Evolutionary conservation across 2,113 vertebrate species (phyloP), one percentile per base, ranked within the genome.

Genomic region (Polypterus bichir): DNA sequence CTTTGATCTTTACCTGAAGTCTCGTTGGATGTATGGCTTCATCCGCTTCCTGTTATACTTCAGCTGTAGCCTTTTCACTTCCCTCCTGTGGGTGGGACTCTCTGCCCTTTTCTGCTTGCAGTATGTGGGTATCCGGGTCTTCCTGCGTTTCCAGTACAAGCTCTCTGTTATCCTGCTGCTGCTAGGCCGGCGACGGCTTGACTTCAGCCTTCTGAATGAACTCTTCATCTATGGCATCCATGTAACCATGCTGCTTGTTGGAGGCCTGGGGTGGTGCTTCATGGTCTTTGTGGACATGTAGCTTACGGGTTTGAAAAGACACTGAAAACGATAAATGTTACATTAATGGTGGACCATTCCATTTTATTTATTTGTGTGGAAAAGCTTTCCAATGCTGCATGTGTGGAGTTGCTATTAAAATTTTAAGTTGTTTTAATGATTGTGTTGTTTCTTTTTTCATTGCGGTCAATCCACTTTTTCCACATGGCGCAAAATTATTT

Each of bases 211-310:
- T 60, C 65, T 97, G 11, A 97, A 97, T 66, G 90, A 97, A 79
- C 86, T 97, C 75, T 90, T 97, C 79, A 89, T 97, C 77, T 92
- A 92, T 54, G 91, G 90, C 65, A 94, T 97, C 72, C 93, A 95
- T 52, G 91, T 97, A 65, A 98, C 93, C 70, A 90, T 97, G 93
- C 93, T 96, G 75, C 87, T 98, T 69, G 91, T 97, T 45, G 95
- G 94, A 4, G 95, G 95, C 5, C 84, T 98, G 60, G 94, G 95
- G 49, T 98, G 93, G 93, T 98, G 95, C 77, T 97, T 98, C 77
- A 94, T 98, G 95, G 93, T 97, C 46, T 98, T 98, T 69, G 92
- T 97, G 76, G 95, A 97, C 78, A 97, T 98, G 95, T 98, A 6
- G 6, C 6, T 6, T 7, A 10, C 51, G 51, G 51, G 51, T 7